Percentiles rank a stretch among this genome's conserved stretches.
Evolutionary conservation across 2,113 vertebrate species (phyloP).

Genomic region (Eptesicus fuscus): DNA sequence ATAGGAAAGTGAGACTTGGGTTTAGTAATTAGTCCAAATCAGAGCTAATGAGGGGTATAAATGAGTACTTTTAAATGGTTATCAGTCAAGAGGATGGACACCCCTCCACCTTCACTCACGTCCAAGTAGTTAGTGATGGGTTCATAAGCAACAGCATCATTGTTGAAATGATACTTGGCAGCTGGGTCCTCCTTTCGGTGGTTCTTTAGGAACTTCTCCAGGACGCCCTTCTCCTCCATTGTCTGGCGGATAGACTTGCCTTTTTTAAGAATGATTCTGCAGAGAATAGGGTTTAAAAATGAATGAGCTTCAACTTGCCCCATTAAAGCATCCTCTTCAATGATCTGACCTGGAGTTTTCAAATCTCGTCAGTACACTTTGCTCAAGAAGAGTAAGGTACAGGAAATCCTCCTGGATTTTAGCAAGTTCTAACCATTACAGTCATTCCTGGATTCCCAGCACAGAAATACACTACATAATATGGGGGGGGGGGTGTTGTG

Average conservation of each 20-base stretch:
- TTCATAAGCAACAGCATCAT: slow-evolving; percentile 22
- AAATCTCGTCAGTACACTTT: not conserved
- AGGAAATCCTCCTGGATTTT: not conserved
- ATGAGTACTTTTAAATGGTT: not conserved
- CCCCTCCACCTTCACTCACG: not conserved
- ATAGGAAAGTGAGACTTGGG: not conserved
- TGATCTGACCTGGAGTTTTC: not conserved
- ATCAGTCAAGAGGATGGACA: not conserved
- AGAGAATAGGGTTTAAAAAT: not conserved
- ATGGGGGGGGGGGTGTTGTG: not conserved
- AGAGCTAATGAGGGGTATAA: not conserved
- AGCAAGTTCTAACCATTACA: not conserved
- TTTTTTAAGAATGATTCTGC: slow-evolving; percentile 36
- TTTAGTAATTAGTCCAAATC: not conserved
- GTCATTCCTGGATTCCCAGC: not conserved
- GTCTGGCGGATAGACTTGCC: slow-evolving; percentile 21
- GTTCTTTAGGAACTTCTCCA: slow-evolving; percentile 10
- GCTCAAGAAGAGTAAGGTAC: not conserved
- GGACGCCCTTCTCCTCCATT: not conserved
- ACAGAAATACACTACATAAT: not conserved
- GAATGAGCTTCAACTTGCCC: not conserved
- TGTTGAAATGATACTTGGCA: not conserved
- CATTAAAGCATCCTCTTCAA: not conserved
- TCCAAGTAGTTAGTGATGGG: slow-evolving; percentile 36
- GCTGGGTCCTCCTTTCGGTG: not conserved